Evolutionary conservation across 2,797 vertebrate genomes (phyloP), one percentile per base, ranked within the genome.

Genomic region (Micrastur ruficollis): DNA sequence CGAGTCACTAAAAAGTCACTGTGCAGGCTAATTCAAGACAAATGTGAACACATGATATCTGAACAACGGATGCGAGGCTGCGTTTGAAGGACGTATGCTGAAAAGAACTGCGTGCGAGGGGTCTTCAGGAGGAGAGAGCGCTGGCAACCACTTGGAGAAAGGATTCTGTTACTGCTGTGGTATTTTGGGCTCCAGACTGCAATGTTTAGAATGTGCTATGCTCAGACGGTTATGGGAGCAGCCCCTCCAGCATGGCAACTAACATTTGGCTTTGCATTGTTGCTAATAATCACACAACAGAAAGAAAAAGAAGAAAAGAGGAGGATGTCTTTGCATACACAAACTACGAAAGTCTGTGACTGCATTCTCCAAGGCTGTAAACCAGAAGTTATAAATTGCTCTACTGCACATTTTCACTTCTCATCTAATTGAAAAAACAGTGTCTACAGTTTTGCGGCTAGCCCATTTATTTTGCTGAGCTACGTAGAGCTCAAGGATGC

Each of bases 171-270:
- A 86, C 91, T 73, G 63, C 87, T 47, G 47, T 26, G 59, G 71
- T 89, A 92, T 95, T 94, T 84, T 72, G 59, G 73, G 76, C 72
- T 89, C 78, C 73, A 87, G 81, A 79, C 84, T 80, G 91, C 93
- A 87, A 79, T 72, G 88, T 87, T 96, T 89, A 95, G 68, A 96
- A 97, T 90, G 96, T 96, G 92, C 95, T 91, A 74, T 93, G 67
- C 86, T 96, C 94, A 95, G 93, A 92, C 9, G 1, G 80, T 55
- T 97, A 67, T 65, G 91, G 96, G 94, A 97, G 95, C 85, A 76
- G 91, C 76, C 84, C n/a, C 53, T 80, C 81, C 76, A 79, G 82
- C 47, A 36, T 14, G 34, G 89, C 79, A 81, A 66, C 75, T 79
- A 38, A 50, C 61, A 76, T 19, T 87, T 29, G 67, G 75, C 93